A percentile compares a stretch with the other conserved stretches of the same genome.
phyloP scores from a whole-genome alignment of 2,113 vertebrate genomes.

The Ageneiosus marmoratus region DNA sequence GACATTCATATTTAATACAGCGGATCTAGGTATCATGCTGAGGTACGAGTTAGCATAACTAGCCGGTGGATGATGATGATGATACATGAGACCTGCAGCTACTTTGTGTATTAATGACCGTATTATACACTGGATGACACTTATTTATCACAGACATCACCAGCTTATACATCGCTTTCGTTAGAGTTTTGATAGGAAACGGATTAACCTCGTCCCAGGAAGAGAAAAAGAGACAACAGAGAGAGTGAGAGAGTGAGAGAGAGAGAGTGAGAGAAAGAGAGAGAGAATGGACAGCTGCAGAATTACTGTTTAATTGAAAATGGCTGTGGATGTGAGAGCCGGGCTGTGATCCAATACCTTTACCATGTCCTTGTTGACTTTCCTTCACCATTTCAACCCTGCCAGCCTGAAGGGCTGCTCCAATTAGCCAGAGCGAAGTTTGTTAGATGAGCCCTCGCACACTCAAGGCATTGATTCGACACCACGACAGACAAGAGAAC shows the following conservation, averaged over 20 bases:
- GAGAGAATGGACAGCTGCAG: conserved; percentile 9
- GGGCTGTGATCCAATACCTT: conserved; percentile 20
- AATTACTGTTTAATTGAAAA: conserved; percentile 28
- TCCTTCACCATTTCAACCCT: conserved; percentile 2
- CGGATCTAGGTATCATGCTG: conserved; percentile 43
- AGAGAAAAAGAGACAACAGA: conserved; percentile 36
- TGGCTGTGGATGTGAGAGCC: conserved; percentile 4
- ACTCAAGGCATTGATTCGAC: neutral
- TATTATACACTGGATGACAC: neutral
- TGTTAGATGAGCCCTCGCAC: conserved; percentile 13
- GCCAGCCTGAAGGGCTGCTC: conserved; percentile 14
- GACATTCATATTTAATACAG: conserved; percentile 53
- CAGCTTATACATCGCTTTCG: neutral
- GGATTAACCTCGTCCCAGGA: conserved; percentile 62
- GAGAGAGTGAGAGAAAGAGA: neutral
- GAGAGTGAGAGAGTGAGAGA: neutral
- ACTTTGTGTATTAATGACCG: neutral
- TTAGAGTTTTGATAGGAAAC: neutral
- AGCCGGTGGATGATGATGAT: conserved; percentile 20
- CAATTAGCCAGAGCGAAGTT: conserved; percentile 27
- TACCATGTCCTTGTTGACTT: conserved; percentile 25
- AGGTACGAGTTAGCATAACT: conserved; percentile 44
- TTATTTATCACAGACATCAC: conserved; percentile 17
- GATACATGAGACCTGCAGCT: conserved; percentile 20
- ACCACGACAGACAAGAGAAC: neutral